These are phyloP conservation scores for Temnothorax nylanderi DNA, from an alignment of 1,140 invertebrate species.

Conservation along the genomic window DNA sequence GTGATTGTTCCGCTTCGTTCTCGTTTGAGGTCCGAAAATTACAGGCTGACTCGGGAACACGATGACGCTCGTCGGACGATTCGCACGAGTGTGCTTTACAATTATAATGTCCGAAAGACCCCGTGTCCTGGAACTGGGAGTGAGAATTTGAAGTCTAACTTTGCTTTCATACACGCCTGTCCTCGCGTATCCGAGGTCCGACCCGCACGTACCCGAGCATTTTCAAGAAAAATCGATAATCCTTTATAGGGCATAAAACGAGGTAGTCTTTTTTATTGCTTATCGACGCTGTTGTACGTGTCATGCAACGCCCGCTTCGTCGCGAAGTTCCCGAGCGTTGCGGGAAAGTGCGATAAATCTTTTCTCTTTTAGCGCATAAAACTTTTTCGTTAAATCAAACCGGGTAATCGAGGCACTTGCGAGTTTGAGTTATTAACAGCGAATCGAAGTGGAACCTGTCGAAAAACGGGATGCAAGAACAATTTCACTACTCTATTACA, in stretches of 20 bases:
- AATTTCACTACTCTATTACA: conserved; percentile 51
- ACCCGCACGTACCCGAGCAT: conserved; percentile 13
- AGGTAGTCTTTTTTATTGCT: conserved; percentile 56
- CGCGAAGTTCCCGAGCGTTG: conserved; percentile 21
- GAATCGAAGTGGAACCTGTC: conserved; percentile 54
- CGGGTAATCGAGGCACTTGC: conserved; percentile 48
- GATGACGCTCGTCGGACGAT: conserved; percentile 37
- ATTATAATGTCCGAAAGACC: conserved; percentile 33
- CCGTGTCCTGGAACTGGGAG: conserved; percentile 10
- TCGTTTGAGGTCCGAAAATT: conserved; percentile 52
- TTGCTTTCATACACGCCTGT: not conserved
- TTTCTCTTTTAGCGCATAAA: conserved; percentile 50
- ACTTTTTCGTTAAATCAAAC: conserved; percentile 61
- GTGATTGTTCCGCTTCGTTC: conserved; percentile 40
- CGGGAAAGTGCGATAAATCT: conserved; percentile 53
- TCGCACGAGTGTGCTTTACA: conserved; percentile 51
- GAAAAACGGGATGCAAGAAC: conserved; percentile 23
- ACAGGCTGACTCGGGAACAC: conserved; percentile 37
- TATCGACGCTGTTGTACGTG: conserved; percentile 46
- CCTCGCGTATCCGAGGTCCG: not conserved
- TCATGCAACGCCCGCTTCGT: conserved; percentile 39
- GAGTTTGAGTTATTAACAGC: conserved; percentile 54
- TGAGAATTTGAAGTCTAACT: conserved; percentile 42
- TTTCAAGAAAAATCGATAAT: conserved; percentile 58
- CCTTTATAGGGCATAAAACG: conserved; percentile 53